A percentile compares a stretch with the other conserved stretches of the same genome.
Evolutionary conservation across 2,888 invertebrate genomes (phyloP).

Genomic region (Alloscopus bannaensis): DNA sequence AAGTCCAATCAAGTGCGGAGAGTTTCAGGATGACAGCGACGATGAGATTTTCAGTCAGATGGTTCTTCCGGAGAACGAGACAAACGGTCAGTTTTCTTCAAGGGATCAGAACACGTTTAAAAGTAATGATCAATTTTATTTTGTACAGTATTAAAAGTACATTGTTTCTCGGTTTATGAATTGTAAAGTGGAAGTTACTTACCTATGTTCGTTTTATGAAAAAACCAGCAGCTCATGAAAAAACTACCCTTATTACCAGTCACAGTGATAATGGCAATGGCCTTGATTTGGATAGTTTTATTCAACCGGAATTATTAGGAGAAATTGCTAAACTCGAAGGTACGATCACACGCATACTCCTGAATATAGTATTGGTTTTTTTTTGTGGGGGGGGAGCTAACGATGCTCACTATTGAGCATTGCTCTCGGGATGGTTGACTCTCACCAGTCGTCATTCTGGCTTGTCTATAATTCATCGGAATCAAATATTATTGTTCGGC

Average conservation of each 20-base stretch:
- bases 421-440: too few species aligned
- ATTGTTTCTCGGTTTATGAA: too few species aligned
- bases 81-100: too few species aligned
- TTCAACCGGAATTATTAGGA: neutral
- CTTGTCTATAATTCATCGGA: too few species aligned
- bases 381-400: too few species aligned
- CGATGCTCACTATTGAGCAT: too few species aligned
- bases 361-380: too few species aligned
- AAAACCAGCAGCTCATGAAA: neutral
- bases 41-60: constrained; percentile 63
- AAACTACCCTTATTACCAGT: neutral
- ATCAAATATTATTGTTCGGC: neutral
- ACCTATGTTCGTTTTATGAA: neutral
- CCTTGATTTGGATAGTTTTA: constrained; percentile 25
- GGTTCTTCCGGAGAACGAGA: constrained; percentile 23
- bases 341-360: neutral
- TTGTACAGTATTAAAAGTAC: neutral
- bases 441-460: too few species aligned
- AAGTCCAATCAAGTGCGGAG: constrained; percentile 48
- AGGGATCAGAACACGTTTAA: too few species aligned
- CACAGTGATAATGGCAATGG: too few species aligned
- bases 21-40: constrained; percentile 57
- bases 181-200: too few species aligned
- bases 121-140: too few species aligned
- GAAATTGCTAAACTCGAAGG: constrained; percentile 42